Conservation (phyloP, 1,140 invertebrate genomes). For the Papilio xuthus region DNA sequence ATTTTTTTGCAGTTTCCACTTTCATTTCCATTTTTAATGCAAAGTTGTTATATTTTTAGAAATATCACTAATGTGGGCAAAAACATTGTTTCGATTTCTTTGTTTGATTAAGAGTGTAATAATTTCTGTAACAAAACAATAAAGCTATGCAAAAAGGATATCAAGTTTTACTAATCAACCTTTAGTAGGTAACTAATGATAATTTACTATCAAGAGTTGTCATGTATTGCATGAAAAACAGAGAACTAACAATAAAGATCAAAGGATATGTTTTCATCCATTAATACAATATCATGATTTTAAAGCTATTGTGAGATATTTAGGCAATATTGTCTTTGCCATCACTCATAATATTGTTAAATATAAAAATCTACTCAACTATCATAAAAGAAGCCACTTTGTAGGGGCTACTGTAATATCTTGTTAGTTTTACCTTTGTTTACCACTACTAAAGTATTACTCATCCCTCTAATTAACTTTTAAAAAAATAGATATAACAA, state of each 20-base stretch:
- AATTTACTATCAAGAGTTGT: background rate
- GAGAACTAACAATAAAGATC: background rate
- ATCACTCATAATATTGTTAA: background rate
- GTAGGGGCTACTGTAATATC: background rate
- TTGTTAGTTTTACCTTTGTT: background rate
- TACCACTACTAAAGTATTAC: background rate
- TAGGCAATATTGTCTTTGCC: background rate
- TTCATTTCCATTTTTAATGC: slow-evolving; percentile 56
- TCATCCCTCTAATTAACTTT: too few species aligned
- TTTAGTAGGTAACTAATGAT: background rate
- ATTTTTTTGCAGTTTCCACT: slow-evolving; percentile 67
- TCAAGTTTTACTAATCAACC: slow-evolving; percentile 43
- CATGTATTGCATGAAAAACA: background rate
- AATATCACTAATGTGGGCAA: slow-evolving; percentile 54
- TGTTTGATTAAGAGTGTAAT: slow-evolving; percentile 73
- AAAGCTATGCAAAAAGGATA: slow-evolving; percentile 58
- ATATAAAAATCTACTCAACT: background rate
- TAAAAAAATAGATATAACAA: too few species aligned
- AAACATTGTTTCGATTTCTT: slow-evolving; percentile 68
- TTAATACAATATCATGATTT: background rate
- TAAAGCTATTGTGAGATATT: background rate
- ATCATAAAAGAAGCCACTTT: background rate
- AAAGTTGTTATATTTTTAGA: slow-evolving; percentile 61
- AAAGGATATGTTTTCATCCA: background rate
- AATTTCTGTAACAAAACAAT: slow-evolving; percentile 69